Evolutionary conservation across 2,888 invertebrate species (phyloP).

Genomic region (Tetheella fluctuosa): DNA sequence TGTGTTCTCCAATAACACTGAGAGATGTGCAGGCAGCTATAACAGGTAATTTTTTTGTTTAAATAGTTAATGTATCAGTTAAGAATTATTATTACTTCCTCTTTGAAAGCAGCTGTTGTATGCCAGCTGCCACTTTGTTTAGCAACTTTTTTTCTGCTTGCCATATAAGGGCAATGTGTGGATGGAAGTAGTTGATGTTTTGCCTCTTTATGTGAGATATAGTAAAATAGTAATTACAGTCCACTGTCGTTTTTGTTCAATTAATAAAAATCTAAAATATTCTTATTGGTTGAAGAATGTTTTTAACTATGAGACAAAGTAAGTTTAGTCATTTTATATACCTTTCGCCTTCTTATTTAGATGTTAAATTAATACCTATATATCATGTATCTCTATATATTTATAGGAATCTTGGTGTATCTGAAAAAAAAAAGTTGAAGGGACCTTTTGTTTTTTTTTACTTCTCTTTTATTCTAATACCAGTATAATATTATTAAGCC

Average conservation of each 20-base stretch:
- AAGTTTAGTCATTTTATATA: background rate
- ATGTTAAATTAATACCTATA: background rate
- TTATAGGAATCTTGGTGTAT: too few relatives aligned
- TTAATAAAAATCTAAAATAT: background rate
- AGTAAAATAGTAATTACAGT: background rate
- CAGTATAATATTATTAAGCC: too few relatives aligned
- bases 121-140: slow-evolving; percentile 21
- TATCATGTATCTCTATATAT: too few relatives aligned
- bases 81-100: slow-evolving; percentile 21
- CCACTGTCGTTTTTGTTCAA: too few relatives aligned
- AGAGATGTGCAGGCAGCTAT: slow-evolving; percentile 71
- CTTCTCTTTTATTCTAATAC: too few relatives aligned
- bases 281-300: background rate
- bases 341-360: background rate
- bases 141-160: background rate
- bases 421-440: too few relatives aligned
- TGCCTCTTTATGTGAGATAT: background rate
- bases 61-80: slow-evolving; percentile 13
- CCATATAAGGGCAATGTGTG: background rate
- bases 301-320: background rate
- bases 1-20: slow-evolving; percentile 67
- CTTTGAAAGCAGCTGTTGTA: slow-evolving; percentile 20
- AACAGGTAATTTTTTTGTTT: slow-evolving; percentile 54
- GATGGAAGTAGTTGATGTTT: background rate
- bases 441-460: too few relatives aligned